Evolutionary conservation across 2,888 invertebrate species (phyloP), one percentile per base, ranked within the genome.

Genomic region (Margaritifera margaritifera): DNA sequence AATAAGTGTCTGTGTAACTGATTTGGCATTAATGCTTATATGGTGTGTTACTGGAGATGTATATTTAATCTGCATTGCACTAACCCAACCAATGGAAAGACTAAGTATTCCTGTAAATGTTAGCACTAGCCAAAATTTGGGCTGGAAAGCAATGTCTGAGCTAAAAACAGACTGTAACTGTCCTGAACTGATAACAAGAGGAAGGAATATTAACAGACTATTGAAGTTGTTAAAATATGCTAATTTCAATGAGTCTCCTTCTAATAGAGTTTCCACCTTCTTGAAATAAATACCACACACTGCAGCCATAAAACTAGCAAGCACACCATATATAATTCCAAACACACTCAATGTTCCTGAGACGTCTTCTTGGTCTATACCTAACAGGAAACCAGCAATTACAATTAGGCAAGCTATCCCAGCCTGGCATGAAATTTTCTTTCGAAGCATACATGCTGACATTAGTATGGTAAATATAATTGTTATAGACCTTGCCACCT

Each of bases 41-140:
- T 89, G 87, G 74, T 89, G 90, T 0, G 89, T 86, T 6, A 88
- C 80, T 0, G 90, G 89, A 0, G 89, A 89, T 0, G 90, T 90
- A 57, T 87, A 82, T 63, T 88, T 84, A 25, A 90, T 89, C 79
- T 89, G 89, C 25, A 88, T 67, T 24, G 86, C 86, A 73, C 88
- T 87, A 15, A 87, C 85, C 88, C 88, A 88, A 2, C 87, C 88
- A 50, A 89, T 86, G 1, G 82, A 73, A 22, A 87, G 72, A 68
- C 87, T 86, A 6, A 89, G 71, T 8, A 83, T 65, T 0, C 89
- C 89, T 2, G 89, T 86, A 6, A 80, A 53, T 1, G 80, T 71
- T 25, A 89, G 74, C 6, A 83, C 74, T 4, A 79, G 22, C 87
- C 87, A 87, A 69, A 88, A 86, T 11, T 66, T 68, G 0, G 71